A percentile compares a stretch with the other conserved stretches of the same genome.
Evolutionary conservation across 2,797 vertebrate genomes (phyloP).

Genomic region (Semotilus atromaculatus): DNA sequence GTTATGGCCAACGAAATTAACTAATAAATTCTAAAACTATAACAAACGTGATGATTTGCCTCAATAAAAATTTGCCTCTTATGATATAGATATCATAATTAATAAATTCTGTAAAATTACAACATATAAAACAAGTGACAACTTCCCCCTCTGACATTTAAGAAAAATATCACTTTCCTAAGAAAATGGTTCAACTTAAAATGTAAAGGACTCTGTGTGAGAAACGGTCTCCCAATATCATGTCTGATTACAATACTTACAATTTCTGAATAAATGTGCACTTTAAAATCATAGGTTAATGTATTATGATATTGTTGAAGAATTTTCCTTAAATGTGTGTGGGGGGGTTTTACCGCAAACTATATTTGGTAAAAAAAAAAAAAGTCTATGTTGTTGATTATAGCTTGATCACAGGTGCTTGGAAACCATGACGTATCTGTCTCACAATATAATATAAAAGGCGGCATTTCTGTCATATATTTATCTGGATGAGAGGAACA

Average conservation of each 20-base stretch:
- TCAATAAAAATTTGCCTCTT: too few species aligned
- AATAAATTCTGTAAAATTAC: neutral
- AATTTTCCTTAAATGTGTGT: neutral
- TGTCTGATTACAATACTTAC: neutral
- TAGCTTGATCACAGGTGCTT: neutral
- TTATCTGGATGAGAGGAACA: neutral
- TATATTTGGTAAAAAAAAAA: neutral
- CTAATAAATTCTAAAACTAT: neutral
- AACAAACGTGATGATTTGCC: neutral
- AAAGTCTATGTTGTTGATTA: neutral
- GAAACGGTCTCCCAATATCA: neutral
- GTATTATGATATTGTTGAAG: neutral
- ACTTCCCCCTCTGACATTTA: neutral
- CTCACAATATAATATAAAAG: constrained; percentile 10
- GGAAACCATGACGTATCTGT: constrained; percentile 9
- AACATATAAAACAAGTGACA: neutral
- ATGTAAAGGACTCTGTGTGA: neutral
- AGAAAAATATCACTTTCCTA: neutral
- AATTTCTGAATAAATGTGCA: neutral
- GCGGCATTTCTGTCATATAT: neutral
- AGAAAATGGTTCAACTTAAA: neutral
- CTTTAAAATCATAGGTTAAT: neutral
- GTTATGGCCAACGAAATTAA: neutral
- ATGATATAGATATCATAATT: neutral
- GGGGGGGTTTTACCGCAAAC: neutral